Conservation (phyloP, 2,888 invertebrate species). For the Leptinotarsa haldemani region DNA sequence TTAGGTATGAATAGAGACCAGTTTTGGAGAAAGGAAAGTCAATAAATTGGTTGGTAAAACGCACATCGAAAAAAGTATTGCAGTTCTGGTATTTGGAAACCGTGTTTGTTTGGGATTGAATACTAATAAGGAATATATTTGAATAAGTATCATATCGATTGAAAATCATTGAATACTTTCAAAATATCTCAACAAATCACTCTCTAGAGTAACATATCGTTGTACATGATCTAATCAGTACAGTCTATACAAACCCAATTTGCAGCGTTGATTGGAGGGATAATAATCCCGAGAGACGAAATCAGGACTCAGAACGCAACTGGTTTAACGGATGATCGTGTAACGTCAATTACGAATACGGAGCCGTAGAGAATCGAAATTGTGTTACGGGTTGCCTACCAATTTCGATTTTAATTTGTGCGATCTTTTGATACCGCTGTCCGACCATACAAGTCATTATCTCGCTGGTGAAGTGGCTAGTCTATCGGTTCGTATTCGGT, state of each 20-base stretch:
- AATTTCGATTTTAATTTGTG: conserved; percentile 33
- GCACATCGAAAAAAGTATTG: no score
- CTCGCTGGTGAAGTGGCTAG: not conserved
- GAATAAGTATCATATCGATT: no score
- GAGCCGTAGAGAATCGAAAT: conserved; percentile 36
- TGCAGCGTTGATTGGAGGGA: conserved; percentile 42
- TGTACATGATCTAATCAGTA: not conserved
- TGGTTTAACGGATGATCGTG: conserved; percentile 42
- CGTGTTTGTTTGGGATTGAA: no score
- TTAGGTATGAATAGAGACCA: no score
- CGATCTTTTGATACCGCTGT: conserved; percentile 9
- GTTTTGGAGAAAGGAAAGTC: no score
- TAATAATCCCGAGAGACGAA: conserved; percentile 47
- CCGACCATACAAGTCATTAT: not conserved
- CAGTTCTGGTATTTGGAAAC: no score
- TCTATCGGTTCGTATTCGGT: not conserved
- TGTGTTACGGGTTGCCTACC: conserved; percentile 28
- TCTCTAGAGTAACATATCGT: not conserved
- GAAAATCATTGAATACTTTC: not conserved
- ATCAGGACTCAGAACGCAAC: conserved; percentile 36
- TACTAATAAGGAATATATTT: no score
- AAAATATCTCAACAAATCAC: not conserved
- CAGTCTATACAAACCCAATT: conserved; percentile 2
- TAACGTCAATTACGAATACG: conserved; percentile 40
- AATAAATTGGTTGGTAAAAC: no score